Conservation (phyloP, 1,140 invertebrate species). For the Triops longicaudatus region DNA sequence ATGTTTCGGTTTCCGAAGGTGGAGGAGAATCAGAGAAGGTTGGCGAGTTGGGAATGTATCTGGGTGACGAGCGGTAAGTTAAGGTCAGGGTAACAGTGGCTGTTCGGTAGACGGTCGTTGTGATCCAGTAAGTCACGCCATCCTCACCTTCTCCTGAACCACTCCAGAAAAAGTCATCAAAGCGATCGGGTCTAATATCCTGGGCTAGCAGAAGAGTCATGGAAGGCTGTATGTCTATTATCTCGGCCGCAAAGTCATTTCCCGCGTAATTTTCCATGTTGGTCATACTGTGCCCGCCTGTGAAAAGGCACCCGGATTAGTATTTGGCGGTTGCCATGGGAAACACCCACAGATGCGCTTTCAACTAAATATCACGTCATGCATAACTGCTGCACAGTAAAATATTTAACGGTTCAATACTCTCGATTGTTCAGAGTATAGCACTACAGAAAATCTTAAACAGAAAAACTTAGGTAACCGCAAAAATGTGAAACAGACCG, state of each 20-base stretch:
- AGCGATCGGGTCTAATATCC: neutral
- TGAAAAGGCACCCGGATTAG: neutral
- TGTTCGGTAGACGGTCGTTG: constrained; percentile 25
- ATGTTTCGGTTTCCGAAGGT: constrained; percentile 9
- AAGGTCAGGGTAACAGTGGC: constrained; percentile 18
- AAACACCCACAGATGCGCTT: constrained; percentile 1
- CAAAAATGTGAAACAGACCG: neutral
- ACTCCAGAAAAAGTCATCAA: constrained; percentile 27
- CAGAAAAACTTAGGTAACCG: neutral
- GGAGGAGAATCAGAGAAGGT: neutral
- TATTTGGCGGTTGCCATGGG: neutral
- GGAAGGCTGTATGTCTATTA: neutral
- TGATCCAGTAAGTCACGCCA: constrained; percentile 27
- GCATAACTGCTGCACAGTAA: neutral
- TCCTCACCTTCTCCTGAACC: constrained; percentile 25
- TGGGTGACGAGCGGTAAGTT: constrained; percentile 4
- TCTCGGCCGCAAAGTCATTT: neutral
- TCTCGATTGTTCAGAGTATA: neutral
- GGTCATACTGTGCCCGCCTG: neutral
- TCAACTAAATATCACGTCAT: neutral
- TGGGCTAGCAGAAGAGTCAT: neutral
- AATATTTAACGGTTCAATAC: neutral
- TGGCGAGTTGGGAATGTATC: neutral
- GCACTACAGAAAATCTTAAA: neutral
- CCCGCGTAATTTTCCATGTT: neutral